phyloP scores from a whole-genome alignment of 2,888 invertebrate genomes.

The Stratiomys singularior region DNA sequence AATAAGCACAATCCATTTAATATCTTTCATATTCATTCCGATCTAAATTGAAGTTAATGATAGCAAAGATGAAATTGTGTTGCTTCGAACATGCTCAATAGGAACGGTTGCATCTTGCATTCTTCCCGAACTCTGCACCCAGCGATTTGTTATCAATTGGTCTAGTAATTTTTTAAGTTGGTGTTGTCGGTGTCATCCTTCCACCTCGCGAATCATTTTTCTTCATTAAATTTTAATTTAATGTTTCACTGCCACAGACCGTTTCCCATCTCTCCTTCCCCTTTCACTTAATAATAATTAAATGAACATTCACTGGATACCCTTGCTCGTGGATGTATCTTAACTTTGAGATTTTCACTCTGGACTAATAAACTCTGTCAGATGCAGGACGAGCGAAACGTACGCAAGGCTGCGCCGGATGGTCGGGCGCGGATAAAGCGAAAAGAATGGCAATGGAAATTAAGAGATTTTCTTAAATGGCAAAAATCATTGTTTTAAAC shows the following conservation, averaged over 20 bases:
- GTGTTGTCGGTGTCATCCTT: slow-evolving; percentile 24
- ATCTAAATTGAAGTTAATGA: slow-evolving; percentile 21
- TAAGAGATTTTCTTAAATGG: slow-evolving; percentile 40
- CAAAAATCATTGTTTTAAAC: slow-evolving; percentile 30
- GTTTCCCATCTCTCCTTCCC: not conserved
- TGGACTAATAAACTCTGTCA: not conserved
- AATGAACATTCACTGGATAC: slow-evolving; percentile 26
- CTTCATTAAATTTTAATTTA: slow-evolving; percentile 45
- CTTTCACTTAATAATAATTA: slow-evolving; percentile 41
- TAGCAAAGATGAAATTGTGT: not conserved
- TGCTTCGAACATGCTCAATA: not conserved
- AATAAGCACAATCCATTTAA: not conserved
- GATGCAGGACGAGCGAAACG: not conserved
- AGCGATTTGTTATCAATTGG: slow-evolving; percentile 33
- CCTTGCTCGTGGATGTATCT: not conserved
- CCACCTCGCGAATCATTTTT: slow-evolving; percentile 38
- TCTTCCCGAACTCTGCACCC: not conserved
- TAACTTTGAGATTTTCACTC: not conserved
- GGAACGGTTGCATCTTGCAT: not conserved
- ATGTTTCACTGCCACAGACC: not conserved
- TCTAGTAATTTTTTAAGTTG: not conserved
- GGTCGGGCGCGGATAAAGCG: not conserved
- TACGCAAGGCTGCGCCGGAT: not conserved
- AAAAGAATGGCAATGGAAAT: not conserved
- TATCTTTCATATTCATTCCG: not conserved